These are phyloP conservation scores for Coelinius sp. DNA, from an alignment of 2,888 invertebrate genomes.

Conservation along the genomic window DNA sequence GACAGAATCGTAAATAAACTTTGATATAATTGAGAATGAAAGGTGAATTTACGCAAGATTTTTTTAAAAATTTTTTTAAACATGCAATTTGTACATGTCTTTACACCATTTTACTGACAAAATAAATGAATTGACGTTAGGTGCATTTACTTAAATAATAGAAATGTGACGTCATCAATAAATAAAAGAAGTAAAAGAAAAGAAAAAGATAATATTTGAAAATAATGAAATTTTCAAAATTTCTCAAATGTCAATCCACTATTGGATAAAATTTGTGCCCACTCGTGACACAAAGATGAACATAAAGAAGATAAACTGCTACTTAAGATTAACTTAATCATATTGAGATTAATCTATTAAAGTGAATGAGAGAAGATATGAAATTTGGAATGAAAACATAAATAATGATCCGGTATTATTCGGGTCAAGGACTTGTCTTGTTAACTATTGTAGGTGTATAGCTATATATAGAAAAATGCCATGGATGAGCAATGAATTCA, in stretches of 20 bases:
- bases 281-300: conserved; percentile 40
- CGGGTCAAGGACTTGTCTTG: conserved; percentile 65
- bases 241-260: conserved; percentile 12
- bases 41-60: conserved; percentile 5
- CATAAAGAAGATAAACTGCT: conserved; percentile 40
- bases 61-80: conserved; percentile 3
- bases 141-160: conserved; percentile 37
- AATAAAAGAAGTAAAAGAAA: conserved; percentile 30
- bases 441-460: conserved; percentile 69
- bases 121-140: conserved; percentile 33
- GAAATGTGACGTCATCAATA: conserved; percentile 36
- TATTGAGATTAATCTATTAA: conserved; percentile 59
- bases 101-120: conserved; percentile 30
- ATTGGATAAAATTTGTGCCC: conserved; percentile 21
- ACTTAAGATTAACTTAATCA: conserved; percentile 61
- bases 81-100: conserved; percentile 32
- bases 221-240: conserved; percentile 16
- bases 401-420: conserved; percentile 54
- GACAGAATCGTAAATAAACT: conserved; percentile 10
- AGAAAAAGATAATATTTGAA: conserved; percentile 31
- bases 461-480: conserved; percentile 58
- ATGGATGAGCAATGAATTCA: conserved; percentile 61
- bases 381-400: conserved; percentile 28
- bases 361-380: conserved; percentile 36
- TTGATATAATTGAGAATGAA: conserved; percentile 8